Evolutionary conservation across 2,113 vertebrate species (phyloP).

Genomic region (Sturnira hondurensis): DNA sequence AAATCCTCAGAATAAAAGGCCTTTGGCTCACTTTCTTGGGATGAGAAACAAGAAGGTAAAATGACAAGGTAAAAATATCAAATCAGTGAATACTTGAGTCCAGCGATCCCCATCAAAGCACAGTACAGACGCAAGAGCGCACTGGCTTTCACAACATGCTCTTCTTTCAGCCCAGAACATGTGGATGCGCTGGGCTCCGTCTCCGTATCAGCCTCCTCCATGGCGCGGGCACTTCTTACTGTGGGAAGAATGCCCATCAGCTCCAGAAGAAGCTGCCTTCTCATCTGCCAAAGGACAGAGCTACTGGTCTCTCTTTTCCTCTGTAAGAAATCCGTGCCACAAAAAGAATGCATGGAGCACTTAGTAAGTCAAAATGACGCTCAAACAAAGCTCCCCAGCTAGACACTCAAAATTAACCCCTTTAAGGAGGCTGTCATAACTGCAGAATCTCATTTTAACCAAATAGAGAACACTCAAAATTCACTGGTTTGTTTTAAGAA

Average conservation of each 20-base stretch:
- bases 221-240: slow-evolving; percentile 88
- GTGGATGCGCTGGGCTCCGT: slow-evolving; percentile 83
- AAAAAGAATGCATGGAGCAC: slow-evolving; percentile 4
- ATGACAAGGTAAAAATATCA: slow-evolving; percentile 26
- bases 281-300: slow-evolving; percentile 98
- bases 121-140: slow-evolving; percentile 95
- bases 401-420: neutral
- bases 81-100: slow-evolving; percentile 88
- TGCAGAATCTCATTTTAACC: neutral
- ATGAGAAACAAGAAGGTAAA: slow-evolving; percentile 57
- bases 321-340: slow-evolving; percentile 75
- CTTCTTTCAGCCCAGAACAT: slow-evolving; percentile 94
- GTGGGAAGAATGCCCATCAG: slow-evolving; percentile 95
- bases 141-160: slow-evolving; percentile 97
- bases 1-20: slow-evolving; percentile 16
- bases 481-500: neutral
- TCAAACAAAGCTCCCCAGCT: neutral
- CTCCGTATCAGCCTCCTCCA: slow-evolving; percentile 85
- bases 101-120: slow-evolving; percentile 97
- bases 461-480: neutral
- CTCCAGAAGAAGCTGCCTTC: slow-evolving; percentile 94
- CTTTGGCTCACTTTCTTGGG: slow-evolving; percentile 13
- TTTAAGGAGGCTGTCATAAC: neutral
- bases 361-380: neutral
- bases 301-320: slow-evolving; percentile 92